These are phyloP conservation scores for Gambusia affinis DNA, from an alignment of 2,113 vertebrate genomes.

Conservation along the genomic window DNA sequence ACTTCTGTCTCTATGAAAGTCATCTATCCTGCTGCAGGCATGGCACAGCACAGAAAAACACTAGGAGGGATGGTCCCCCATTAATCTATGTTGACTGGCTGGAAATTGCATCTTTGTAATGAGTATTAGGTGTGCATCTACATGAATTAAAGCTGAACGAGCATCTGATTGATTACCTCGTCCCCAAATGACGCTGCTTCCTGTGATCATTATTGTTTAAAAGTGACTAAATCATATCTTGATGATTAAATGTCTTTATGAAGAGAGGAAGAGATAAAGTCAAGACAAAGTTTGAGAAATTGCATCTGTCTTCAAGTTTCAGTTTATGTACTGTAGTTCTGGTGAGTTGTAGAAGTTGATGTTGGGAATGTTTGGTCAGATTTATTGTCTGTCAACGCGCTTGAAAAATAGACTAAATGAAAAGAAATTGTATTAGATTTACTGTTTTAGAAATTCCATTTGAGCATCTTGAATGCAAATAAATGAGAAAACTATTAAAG, in stretches of 20 bases:
- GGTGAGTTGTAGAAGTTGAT: slow-evolving; percentile 21
- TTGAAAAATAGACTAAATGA: background rate
- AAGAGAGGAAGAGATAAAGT: slow-evolving; percentile 63
- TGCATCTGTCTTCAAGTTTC: slow-evolving; percentile 25
- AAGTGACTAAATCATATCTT: slow-evolving; percentile 83
- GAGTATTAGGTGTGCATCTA: slow-evolving; percentile 88
- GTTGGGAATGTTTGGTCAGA: slow-evolving; percentile 18
- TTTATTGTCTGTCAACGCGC: slow-evolving; percentile 1
- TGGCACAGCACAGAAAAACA: slow-evolving; percentile 73
- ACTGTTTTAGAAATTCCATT: background rate
- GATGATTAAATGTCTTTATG: slow-evolving; percentile 77
- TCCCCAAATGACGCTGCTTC: slow-evolving; percentile 77
- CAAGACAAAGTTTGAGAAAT: slow-evolving; percentile 50
- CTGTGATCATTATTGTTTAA: slow-evolving; percentile 81
- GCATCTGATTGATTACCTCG: slow-evolving; percentile 82
- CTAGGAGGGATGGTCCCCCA: slow-evolving; percentile 75
- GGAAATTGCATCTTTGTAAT: slow-evolving; percentile 87
- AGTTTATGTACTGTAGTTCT: slow-evolving; percentile 19
- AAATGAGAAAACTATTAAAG: too few species aligned
- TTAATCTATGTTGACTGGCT: slow-evolving; percentile 84
- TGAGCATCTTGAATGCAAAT: too few species aligned
- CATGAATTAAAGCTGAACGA: slow-evolving; percentile 88
- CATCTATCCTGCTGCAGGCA: slow-evolving; percentile 79
- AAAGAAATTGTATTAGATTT: slow-evolving; percentile 1
- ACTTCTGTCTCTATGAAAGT: slow-evolving; percentile 70